Evolutionary conservation across 2,888 invertebrate species (phyloP), one percentile per base, ranked within the genome.

Genomic region (Cenopis cana): DNA sequence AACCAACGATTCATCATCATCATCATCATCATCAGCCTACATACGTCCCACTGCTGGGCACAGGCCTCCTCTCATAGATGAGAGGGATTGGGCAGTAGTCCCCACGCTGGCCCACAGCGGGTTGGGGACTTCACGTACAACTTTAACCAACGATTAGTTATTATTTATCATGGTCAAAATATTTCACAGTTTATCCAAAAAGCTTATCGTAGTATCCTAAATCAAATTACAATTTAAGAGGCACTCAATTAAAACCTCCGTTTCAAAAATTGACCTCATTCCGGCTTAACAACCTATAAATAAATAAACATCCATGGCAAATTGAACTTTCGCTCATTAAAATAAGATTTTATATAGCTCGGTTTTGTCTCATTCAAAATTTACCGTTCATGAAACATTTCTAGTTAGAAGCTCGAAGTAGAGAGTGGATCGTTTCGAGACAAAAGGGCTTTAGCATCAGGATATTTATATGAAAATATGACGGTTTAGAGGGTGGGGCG

Each of bases 351-450:
- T 55, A 70, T 66, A 66, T 60, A 10, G 65, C 55, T 56, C 11
- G 65, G 55, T 33, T 41, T 17, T 29, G 55, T 59, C 57, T 70
- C 57, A 70, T 70, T 57, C 65, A 54, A 46, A 70, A 57, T 65
- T 65, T 54, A 59, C 41, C 46, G 70, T 60, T 70, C 59, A 70
- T 54, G 70, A 66, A 70, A 70, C 59, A 66, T 60, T 70, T 66
- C 70, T 70, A 65, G 70, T 70, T 70, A 70, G 70, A 55, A 55
- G 59, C 59, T 59, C 20, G 60, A 41, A 54, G 41, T 57, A 64
- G 46, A 9, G 17, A 24, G 17, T 41, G 60, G 24, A 11, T 10
- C 20, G 12, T 29, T 29, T 6, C 18, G 11, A 14, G 1, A 49
- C 46, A 14, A n/a, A 62, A 62, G 17, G 50, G 9, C 62, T 50